Base-by-base conservation (phyloP, 2,797 vertebrate species). In the Morus bassanus region DNA sequence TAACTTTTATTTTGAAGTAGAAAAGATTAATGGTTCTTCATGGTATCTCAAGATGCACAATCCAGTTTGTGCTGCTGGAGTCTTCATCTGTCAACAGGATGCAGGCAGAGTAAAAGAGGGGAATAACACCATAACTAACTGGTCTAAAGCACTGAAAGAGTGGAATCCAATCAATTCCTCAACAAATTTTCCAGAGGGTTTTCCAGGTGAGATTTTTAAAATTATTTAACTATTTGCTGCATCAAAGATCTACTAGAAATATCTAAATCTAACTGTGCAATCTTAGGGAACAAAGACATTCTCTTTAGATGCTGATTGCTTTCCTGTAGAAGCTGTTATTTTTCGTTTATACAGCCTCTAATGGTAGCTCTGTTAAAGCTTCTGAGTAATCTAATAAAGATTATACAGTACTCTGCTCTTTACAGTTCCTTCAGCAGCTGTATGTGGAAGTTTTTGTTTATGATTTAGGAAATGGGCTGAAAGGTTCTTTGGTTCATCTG, bases 261-360 rank as follows among this genome's bases (percentile, higher is more conserved):
- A 91, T 82, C 69, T 95, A 97, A 96, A 96, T 94, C n/a, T 96
- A 92, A 87, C n/a, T 78, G 31, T 73, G 41, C 63, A 94, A 85
- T 57, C 53, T 89, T 84, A 85, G 48, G 54, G 54, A 91, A 95
- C 69, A 95, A 96, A 96, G 57, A 41, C 61, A 87, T 92, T 97
- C 50, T 95, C 57, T 96, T 74, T 87, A 88, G 89, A 92, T 88
- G 84, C 73, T 96, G 90, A 95, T 93, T 43, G 54, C 85, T 97
- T 94, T 97, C 84, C 57, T 96, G 41, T 86, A 70, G n/a, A 97
- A 97, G 83, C 63, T 93, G 63, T 95, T 97, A 88, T 73, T 93
- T 97, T 97, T 98, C 50, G 96, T 97, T 97, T 97, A 92, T 94
- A 94, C 79, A 65, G 43, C 57, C 93, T 94, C 46, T 96, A 93